Conservation (phyloP, 2,797 vertebrate species). For the Poecilia gillii region DNA sequence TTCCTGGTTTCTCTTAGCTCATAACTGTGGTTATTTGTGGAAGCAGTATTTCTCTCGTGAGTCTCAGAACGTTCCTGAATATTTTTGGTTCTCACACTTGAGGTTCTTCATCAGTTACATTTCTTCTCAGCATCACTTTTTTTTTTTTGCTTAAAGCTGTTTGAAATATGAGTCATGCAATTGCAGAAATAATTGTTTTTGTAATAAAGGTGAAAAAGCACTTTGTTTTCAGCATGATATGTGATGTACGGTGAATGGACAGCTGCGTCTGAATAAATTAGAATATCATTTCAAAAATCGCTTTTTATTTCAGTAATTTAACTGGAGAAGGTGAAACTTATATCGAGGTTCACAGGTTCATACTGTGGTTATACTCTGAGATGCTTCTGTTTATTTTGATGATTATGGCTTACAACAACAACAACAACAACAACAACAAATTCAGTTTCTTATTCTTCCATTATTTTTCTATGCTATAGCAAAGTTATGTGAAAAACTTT, state of each 20-base stretch:
- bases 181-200: constrained; percentile 23
- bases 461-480: not conserved
- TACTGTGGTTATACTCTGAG: not conserved
- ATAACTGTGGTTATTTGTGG: constrained; percentile 30
- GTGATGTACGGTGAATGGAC: not conserved
- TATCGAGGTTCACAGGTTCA: not conserved
- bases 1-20: constrained; percentile 19
- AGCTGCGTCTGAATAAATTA: not conserved
- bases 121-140: constrained; percentile 18
- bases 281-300: not conserved
- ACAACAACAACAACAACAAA: not conserved
- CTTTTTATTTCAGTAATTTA: not conserved
- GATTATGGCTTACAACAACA: not conserved
- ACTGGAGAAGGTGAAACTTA: not conserved
- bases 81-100: constrained; percentile 4
- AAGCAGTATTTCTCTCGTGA: constrained; percentile 5
- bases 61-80: constrained; percentile 9
- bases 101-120: constrained; percentile 26
- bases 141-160: not conserved
- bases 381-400: not conserved
- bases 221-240: constrained; percentile 15
- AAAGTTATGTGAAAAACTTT: not conserved
- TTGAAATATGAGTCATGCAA: constrained; percentile 19
- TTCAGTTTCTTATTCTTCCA: not conserved
- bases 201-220: constrained; percentile 32